Base-by-base conservation (phyloP, 2,888 invertebrate species). In the Camponotus fellah region DNA sequence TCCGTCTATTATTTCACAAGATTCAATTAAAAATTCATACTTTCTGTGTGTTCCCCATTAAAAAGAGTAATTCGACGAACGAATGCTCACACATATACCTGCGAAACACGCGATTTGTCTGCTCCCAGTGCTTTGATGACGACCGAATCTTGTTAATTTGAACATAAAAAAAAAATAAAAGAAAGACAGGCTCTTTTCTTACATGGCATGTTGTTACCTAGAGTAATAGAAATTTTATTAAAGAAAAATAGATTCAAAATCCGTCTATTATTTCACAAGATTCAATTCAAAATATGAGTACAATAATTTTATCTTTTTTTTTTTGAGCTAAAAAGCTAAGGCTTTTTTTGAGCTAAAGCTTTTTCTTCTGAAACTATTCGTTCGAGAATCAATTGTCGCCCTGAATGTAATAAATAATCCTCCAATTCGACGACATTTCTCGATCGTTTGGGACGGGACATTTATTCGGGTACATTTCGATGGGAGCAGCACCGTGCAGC, bases 381-480 rank as follows among this genome's bases (percentile, higher is more conserved):
- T 26, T 69, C 10, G 34, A 58, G 58, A 60, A 60, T 79, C 68
- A 58, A 79, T 79, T 69, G 58, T 69, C 43, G 32, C 56, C n/a
- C 5, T 14, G 21, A 26, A 26, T 26, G 21, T 26, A 26, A 40
- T 21, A 58, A 58, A 21, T 58, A 79, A 69, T 69, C 21, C 21
- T 26, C 9, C 34, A 34, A 53, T 53, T 69, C 58, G 46, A 46
- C 43, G 79, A 79, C 43, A 69, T 46, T 69, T 46, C 37, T 49
- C 60, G 34, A 26, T 0, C 34, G 34, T 79, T 87, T 74, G 85
- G 58, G 82, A 68, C 75, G 53, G 56, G 83, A 64, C 76, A 68
- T 82, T 72, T 83, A 88, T 88, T 88, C 69, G 85, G 26, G 75
- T 65, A 74, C 79, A 64, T 84, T 87, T 87, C 82, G 46, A 49